Evolutionary conservation across 2,113 vertebrate genomes (phyloP), one percentile per base, ranked within the genome.

Genomic region (Pterophyllum scalare): DNA sequence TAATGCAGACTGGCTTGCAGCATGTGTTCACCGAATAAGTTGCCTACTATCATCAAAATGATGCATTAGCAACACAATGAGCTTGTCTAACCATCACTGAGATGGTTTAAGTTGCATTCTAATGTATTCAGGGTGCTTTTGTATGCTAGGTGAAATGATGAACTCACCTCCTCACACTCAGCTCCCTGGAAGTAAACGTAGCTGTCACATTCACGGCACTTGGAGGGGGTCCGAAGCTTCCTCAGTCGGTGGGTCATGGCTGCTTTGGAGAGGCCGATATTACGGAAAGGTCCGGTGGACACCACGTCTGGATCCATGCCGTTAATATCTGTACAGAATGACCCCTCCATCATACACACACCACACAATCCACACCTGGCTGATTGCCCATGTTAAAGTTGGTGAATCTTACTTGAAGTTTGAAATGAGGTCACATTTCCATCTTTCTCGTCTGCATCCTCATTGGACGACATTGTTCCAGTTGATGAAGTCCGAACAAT

Each of bases 101-200:
- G 10, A 65, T 35, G 64, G n/a, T 67, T 67, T 17, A 0, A 61
- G 19, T 35, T 35, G 1, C 6, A 2, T 6, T 35, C 33, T 1
- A 43, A 7, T 65, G 62, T 24, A 11, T 40, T 67, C 5, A 1
- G 43, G 19, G 22, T n/a, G n/a, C n/a, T n/a, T n/a, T n/a, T n/a
- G n/a, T n/a, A 17, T 17, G 24, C 15, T 17, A 9, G 57, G n/a
- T 12, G 22, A 13, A 19, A 3, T n/a, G 17, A 59, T 11, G 13
- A 54, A 72, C 91, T 94, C 84, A 98, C 98, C 97, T 99, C 98
- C 93, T 99, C 98, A 0, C 98, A 99, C 84, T 99, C 98, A 0
- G 98, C 98, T 1, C 98, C 98, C 88, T 99, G 98, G 94, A 99
- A 99, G 92, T 99, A 99, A 38, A 99, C 98, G 0, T 99, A 99